Base-by-base conservation (phyloP, 2,888 invertebrate species). In the Chalcis sispes region DNA sequence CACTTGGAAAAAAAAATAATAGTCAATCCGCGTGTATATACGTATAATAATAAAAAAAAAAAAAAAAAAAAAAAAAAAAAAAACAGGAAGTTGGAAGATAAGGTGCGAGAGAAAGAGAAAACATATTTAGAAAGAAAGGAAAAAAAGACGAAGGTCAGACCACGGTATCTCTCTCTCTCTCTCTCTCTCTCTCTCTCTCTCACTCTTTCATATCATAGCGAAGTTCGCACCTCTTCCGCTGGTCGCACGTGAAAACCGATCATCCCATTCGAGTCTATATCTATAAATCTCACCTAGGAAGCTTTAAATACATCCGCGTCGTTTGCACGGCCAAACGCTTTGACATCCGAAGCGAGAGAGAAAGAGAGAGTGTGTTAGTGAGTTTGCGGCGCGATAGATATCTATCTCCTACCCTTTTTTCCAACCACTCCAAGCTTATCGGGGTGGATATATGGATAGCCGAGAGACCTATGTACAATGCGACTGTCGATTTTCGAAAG, bases 241-340 rank as follows among this genome's bases (percentile, higher is more conserved):
- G 32, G 8, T 8, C 20, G 13, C 36, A 40, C 13, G 62, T 18
- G 3, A 23, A 56, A 13, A 23, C 3, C 27, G 29, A 15, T 46
- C 15, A 3, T 10, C 13, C 3, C 27, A 23, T 8, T 42, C 50
- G 1, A 2, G 50, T 50, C 4, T 2, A 20, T 50, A 10, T 50
- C 50, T 8, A 20, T 50, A 3, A 3, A 18, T 20, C 20, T 50
- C 50, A 13, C 50, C 50, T 50, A 18, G 52, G 29, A n/a, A 13
- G 59, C 40, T 40, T 61, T 40, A 50, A 61, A 70, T 70, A 61
- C 61, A 59, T 69, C 58, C 59, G 61, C n/a, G 27, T 71, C 13
- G 5, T 7, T 52, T 8, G 29, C 20, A 25, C 27, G 3, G 5
- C 15, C 23, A 5, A 13, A 42, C 13, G 13, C 62, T 71, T 71